Evolutionary conservation across 2,113 vertebrate species (phyloP).

Genomic region (Glareola pratincola): DNA sequence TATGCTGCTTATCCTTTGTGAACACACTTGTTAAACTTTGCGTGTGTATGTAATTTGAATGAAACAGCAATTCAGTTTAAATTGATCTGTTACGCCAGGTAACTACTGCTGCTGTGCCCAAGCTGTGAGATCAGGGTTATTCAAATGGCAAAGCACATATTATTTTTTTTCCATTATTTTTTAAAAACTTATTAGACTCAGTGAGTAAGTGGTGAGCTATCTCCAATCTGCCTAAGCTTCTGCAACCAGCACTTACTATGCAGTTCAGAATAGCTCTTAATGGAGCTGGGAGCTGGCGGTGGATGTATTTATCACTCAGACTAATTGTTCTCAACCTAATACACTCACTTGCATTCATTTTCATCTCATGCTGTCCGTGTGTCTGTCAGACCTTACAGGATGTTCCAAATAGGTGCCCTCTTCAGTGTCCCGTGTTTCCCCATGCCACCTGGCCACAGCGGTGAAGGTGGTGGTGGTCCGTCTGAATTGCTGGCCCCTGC

Average conservation of each 20-base stretch:
- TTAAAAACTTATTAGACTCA: not conserved
- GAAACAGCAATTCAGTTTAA: not conserved
- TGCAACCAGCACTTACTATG: conserved; percentile 30
- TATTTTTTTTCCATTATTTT: not conserved
- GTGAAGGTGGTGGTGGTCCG: not conserved
- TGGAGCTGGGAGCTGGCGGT: not conserved
- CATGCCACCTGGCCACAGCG: not conserved
- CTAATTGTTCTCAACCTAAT: conserved; percentile 9
- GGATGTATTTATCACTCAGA: not conserved
- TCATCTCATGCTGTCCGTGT: not conserved
- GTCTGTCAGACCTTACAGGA: not conserved
- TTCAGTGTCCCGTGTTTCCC: not conserved
- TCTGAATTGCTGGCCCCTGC: fast-evolving
- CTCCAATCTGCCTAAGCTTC: not conserved
- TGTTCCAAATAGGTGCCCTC: not conserved
- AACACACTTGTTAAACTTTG: conserved; percentile 14
- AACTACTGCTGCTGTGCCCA: not conserved
- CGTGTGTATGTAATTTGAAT: not conserved
- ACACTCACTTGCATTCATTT: not conserved
- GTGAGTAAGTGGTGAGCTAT: not conserved
- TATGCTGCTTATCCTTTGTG: not conserved
- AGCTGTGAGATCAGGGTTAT: not conserved
- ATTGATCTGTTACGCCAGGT: not conserved
- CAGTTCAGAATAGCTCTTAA: not conserved
- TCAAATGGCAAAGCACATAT: not conserved